Evolutionary conservation across 2,113 vertebrate species (phyloP).

Genomic region (Sinocyclocheilus anophthalmus): DNA sequence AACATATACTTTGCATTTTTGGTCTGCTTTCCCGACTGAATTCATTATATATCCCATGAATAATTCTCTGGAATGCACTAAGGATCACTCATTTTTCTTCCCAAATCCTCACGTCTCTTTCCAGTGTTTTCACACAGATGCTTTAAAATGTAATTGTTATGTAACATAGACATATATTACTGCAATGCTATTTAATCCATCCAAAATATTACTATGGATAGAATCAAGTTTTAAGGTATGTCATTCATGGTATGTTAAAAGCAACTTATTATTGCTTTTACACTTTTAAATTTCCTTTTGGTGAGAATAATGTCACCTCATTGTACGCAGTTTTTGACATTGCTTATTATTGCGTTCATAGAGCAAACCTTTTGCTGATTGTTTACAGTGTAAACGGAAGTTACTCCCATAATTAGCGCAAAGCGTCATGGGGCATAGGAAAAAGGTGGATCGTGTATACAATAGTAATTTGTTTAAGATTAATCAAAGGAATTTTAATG

Average conservation of each 20-base stretch:
- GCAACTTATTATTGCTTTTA: background rate
- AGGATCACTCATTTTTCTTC: background rate
- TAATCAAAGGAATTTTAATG: background rate
- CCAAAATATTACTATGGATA: background rate
- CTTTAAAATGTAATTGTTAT: too few species aligned
- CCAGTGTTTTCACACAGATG: background rate
- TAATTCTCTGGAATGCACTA: background rate
- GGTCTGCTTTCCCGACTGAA: background rate
- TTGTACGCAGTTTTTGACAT: background rate
- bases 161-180: background rate
- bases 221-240: background rate
- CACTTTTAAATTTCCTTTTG: background rate
- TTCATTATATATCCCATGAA: background rate
- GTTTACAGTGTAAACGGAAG: background rate
- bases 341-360: background rate
- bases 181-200: background rate
- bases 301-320: too few species aligned
- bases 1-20: background rate
- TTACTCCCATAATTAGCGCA: background rate
- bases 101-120: background rate
- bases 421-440: too few species aligned
- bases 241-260: background rate
- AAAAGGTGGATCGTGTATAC: too few species aligned
- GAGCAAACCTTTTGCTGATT: background rate
- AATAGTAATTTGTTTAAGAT: too few species aligned